Percentiles rank a stretch among this genome's conserved stretches.
phyloP scores from a whole-genome alignment of 2,797 vertebrate genomes.

The Mormyrops boulengeri region DNA sequence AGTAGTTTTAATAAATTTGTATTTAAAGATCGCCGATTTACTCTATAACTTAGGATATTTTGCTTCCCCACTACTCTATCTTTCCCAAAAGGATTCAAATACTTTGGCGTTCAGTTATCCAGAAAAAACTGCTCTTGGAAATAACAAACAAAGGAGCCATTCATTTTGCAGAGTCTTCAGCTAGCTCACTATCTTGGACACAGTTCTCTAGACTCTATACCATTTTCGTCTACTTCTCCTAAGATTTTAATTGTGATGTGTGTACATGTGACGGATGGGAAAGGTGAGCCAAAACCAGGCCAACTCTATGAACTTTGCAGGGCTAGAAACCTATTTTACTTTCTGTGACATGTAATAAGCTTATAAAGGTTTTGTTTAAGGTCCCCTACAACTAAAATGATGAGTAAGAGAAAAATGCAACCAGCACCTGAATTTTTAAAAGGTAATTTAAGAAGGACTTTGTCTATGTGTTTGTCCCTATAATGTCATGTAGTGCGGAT shows the following conservation, averaged over 20 bases:
- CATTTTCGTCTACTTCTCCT: not conserved
- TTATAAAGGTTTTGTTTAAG: not conserved
- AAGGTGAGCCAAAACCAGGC: constrained; percentile 14
- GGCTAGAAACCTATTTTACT: constrained; percentile 6
- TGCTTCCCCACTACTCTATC: not conserved
- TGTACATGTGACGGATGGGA: not conserved
- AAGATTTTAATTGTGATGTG: not conserved
- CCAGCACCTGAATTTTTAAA: not conserved
- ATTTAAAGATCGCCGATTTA: constrained; percentile 13
- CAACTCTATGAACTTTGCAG: not conserved
- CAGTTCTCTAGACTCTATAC: not conserved
- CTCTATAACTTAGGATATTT: not conserved
- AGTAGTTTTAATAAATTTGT: constrained; percentile 25
- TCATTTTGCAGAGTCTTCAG: not conserved
- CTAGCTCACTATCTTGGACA: not conserved
- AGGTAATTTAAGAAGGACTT: not conserved
- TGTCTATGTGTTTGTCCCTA: constrained; percentile 1
- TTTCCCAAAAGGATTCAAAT: constrained; percentile 2
- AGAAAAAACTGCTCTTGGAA: not conserved
- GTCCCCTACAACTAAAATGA: not conserved
- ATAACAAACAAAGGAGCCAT: not conserved
- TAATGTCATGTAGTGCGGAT: not conserved
- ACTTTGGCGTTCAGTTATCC: not conserved
- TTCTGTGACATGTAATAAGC: not conserved
- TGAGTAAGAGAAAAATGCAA: not conserved